Base-by-base conservation (phyloP, 1,140 invertebrate genomes). In the Drosophila santomea region DNA sequence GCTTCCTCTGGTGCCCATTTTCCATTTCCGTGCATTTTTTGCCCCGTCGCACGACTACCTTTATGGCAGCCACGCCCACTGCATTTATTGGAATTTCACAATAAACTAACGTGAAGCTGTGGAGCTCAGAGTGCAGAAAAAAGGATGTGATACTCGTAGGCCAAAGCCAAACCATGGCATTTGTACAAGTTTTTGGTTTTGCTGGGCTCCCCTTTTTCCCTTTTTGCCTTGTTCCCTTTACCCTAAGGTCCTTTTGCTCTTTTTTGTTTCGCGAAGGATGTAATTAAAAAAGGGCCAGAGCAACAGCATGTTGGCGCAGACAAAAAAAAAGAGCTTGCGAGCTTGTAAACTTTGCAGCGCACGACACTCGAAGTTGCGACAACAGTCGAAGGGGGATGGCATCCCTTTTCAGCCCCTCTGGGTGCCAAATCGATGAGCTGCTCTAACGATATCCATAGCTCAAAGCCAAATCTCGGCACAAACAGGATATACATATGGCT, bases 391-490 rank as follows among this genome's bases (percentile, higher is more conserved):
- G 20, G 20, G 20, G 20, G 17, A 17, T 17, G 20, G 3, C 17
- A 2, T 15, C 38, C 25, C n/a, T 20, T 28, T 47, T n/a, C 32
- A 20, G 5, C 15, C 41, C 57, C 56, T 43, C 32, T 51, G 69
- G 50, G 54, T 41, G 76, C 50, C 74, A 76, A 81, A 85, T 85
- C 82, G 81, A 85, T 86, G 82, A 81, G 78, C 78, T 75, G 48
- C 73, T 75, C 73, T 75, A 75, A 75, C 83, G 83, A 86, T 86
- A 86, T 86, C 83, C 83, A 86, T 86, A 86, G 83, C 83, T 86
- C 83, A 86, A 86, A 86, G 83, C 83, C 73, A 86, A 86, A 86
- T 86, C 83, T 86, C 83, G 78, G 83, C 83, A 86, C 83, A 82
- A 88, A 88, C 83, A 88, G 83, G 79, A 88, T 86, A 88, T 79